Base-by-base conservation (phyloP, 2,797 vertebrate species). In the Sus cebifrons region DNA sequence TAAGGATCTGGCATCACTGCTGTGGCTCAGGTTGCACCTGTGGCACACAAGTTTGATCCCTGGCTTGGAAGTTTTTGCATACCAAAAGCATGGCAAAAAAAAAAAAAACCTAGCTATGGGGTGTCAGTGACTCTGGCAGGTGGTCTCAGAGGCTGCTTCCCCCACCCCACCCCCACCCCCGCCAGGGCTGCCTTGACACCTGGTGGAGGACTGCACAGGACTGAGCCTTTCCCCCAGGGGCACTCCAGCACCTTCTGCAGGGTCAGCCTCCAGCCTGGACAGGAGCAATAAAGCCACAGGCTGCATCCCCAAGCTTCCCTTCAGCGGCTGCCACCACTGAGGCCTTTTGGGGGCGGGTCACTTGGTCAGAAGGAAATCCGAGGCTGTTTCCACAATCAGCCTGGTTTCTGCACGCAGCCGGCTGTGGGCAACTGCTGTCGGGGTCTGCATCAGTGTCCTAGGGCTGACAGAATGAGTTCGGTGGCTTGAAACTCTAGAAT, bases 391-490 rank as follows among this genome's bases (percentile, higher is more conserved):
- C 49, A 15, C 6, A 1, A 1, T 4, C 5, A 49, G 14, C 40
- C 23, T 44, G 0, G 56, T 12, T 68, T 54, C 21, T 44, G 40
- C 16, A 20, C 15, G 40, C 4, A 12, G n/a, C 23, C 40, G 10
- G 56, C 29, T n/a, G 25, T 11, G 0, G 60, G 56, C 81, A 70
- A 14, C 44, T 18, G 5, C 7, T 32, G 52, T 23, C 7, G 1
- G 89, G 60, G 16, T 52, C 49, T 32, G 20, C 1, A 5, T 32
- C 18, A 3, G 12, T 6, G 8, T 27, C 64, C 64, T 5, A 10
- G 25, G 20, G 52, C 58, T 0, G 3, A 49, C 23, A 2, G 2
- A n/a, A 8, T 29, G 40, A 56, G 2, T 27, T 4, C 0, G 40
- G 5, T 13, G 14, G 23, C 52, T 60, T 44, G 44, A 70, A 71